phyloP scores from a whole-genome alignment of 35 echinoderm and acorn worm genomes.

The Apostichopus japonicus region DNA sequence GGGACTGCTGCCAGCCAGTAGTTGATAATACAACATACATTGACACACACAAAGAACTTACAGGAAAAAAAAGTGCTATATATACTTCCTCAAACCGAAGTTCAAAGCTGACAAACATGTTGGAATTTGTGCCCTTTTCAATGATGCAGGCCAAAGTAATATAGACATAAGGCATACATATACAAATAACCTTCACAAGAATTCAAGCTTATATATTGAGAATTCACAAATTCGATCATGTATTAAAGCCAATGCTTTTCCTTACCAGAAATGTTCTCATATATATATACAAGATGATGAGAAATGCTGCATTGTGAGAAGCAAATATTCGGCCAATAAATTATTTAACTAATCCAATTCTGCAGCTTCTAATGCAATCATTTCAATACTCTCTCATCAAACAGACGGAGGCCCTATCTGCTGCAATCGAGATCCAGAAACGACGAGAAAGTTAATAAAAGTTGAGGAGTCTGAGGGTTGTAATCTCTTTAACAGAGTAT shows the following conservation, averaged over 20 bases:
- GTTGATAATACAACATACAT: no score
- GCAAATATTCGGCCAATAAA: neutral
- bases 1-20: no score
- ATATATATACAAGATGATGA: neutral
- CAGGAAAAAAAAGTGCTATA: no score
- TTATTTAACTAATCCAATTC: neutral
- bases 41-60: no score
- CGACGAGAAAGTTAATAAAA: slow-evolving; percentile 23
- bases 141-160: no score
- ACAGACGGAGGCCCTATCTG: neutral
- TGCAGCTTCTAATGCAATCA: neutral
- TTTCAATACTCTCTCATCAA: neutral
- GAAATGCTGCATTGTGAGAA: neutral
- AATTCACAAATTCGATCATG: neutral
- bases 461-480: neutral
- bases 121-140: no score
- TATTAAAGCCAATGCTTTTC: neutral
- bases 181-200: no score
- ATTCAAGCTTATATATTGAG: no score
- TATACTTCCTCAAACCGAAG: no score
- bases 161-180: no score
- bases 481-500: slow-evolving; percentile 38
- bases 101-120: no score
- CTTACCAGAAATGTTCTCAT: neutral
- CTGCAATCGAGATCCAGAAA: neutral